Conservation (phyloP, 2,113 vertebrate genomes). For the Cyanoliseus patagonus region DNA sequence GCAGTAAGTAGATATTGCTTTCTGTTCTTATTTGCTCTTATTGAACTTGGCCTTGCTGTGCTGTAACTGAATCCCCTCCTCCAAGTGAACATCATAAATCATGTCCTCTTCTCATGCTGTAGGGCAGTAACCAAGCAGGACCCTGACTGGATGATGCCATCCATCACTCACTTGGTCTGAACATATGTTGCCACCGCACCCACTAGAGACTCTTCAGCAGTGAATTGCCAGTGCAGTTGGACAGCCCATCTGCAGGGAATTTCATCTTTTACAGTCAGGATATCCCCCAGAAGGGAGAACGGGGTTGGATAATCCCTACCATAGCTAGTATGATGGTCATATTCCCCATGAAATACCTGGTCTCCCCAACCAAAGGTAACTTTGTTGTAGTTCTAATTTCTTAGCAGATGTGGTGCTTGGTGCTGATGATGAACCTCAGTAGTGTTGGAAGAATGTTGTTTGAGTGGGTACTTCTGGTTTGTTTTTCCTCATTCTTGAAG, state of each 20-base stretch:
- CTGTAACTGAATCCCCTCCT: not conserved
- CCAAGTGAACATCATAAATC: not conserved
- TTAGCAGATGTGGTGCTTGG: not conserved
- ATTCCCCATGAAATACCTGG: not conserved
- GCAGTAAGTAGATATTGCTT: not conserved
- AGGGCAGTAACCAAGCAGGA: not conserved
- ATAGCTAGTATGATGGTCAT: not conserved
- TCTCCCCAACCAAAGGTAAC: not conserved
- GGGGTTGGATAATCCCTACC: not conserved
- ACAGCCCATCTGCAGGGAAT: not conserved
- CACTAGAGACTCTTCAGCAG: not conserved
- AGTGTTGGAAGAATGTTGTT: not conserved
- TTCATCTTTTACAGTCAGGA: not conserved
- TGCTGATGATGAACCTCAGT: not conserved
- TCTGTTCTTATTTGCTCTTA: not conserved
- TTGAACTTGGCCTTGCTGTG: not conserved
- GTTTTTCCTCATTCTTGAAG: not conserved
- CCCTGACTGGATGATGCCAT: not conserved
- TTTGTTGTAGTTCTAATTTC: not conserved
- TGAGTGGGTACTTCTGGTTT: not conserved
- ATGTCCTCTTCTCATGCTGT: not conserved
- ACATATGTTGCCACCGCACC: fast-evolving
- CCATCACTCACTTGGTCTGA: not conserved
- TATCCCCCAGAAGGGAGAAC: not conserved
- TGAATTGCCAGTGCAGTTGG: not conserved